These are phyloP conservation scores for Cynocephalus volans DNA, from an alignment of 2,113 vertebrate species.

Conservation along the genomic window DNA sequence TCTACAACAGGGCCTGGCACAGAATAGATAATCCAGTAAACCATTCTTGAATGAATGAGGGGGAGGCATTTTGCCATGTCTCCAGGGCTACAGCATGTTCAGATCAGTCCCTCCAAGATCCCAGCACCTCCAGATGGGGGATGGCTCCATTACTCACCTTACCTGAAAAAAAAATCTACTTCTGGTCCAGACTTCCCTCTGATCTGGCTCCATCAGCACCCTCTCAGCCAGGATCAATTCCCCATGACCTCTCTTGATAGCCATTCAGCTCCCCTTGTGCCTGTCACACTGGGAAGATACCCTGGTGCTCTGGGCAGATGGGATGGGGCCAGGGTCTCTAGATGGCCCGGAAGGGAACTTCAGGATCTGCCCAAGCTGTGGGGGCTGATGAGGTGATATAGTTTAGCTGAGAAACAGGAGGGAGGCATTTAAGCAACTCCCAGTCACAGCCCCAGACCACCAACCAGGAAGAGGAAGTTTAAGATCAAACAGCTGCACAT, in stretches of 20 bases:
- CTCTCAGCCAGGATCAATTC: neutral
- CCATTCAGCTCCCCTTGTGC: neutral
- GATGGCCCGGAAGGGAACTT: too few species aligned
- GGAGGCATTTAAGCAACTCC: neutral
- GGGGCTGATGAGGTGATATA: neutral
- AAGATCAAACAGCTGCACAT: neutral
- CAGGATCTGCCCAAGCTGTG: neutral
- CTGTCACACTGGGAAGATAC: neutral
- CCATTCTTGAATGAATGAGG: neutral
- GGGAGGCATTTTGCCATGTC: neutral
- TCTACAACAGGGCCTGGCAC: neutral
- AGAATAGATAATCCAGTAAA: neutral
- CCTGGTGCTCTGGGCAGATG: fast-evolving
- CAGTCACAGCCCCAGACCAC: neutral
- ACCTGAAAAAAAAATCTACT: neutral
- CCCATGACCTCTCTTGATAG: neutral
- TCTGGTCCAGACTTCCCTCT: neutral
- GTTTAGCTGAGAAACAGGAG: neutral
- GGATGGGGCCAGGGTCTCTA: neutral
- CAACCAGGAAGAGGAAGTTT: neutral
- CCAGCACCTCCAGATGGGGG: neutral
- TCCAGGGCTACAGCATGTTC: neutral
- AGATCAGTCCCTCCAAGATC: neutral
- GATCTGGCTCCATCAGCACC: neutral
- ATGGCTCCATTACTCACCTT: neutral